These are phyloP conservation scores for Seira ritae DNA, from an alignment of 2,888 invertebrate species.

Conservation along the genomic window DNA sequence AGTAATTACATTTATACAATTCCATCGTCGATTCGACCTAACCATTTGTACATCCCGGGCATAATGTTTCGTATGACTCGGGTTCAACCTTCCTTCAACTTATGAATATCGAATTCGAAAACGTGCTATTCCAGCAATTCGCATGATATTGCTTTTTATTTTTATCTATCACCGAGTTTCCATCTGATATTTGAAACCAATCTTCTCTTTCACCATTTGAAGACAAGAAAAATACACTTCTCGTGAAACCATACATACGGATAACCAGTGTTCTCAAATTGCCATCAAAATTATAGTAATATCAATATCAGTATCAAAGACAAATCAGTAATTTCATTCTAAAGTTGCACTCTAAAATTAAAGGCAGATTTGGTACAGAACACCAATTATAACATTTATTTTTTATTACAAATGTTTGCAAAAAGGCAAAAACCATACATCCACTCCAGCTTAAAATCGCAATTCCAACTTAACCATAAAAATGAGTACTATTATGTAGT, in stretches of 20 bases:
- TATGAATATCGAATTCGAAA: neutral
- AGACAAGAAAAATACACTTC: neutral
- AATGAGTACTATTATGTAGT: neutral
- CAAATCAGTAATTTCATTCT: neutral
- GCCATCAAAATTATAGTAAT: neutral
- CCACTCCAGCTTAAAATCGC: too few relatives aligned
- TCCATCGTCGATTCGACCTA: neutral
- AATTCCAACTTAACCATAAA: neutral
- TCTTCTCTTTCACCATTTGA: neutral
- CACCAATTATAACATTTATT: neutral
- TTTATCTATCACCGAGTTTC: slow-evolving; percentile 7
- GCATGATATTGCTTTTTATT: too few relatives aligned
- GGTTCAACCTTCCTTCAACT: neutral
- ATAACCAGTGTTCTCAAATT: neutral
- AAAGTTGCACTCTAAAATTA: neutral
- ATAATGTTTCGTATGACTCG: too few relatives aligned
- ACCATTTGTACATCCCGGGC: neutral
- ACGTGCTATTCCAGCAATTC: too few relatives aligned
- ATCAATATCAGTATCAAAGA: slow-evolving; percentile 19
- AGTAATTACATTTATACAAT: slow-evolving; percentile 40
- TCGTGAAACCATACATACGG: neutral
- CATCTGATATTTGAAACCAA: neutral
- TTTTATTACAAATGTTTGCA: neutral
- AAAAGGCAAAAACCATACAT: too few relatives aligned
- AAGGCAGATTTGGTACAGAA: slow-evolving; percentile 18